Conservation (phyloP, 2,888 invertebrate genomes). For the Liopterus haemorrhoidalis region DNA sequence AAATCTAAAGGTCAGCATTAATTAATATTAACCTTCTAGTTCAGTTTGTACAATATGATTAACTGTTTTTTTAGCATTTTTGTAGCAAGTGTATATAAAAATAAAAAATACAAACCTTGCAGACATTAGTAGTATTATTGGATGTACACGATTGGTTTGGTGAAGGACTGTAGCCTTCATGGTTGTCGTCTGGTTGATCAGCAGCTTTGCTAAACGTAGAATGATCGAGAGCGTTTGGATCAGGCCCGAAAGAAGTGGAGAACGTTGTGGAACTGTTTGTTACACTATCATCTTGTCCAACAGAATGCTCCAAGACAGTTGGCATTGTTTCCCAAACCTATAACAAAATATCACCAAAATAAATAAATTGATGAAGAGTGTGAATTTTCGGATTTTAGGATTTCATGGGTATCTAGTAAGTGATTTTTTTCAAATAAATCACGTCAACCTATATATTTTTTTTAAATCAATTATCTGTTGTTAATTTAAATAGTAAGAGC, state of each 20-base stretch:
- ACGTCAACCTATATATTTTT: too few relatives aligned
- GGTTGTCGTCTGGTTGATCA: conserved; percentile 46
- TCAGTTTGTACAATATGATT: too few relatives aligned
- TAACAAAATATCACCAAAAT: conserved; percentile 20
- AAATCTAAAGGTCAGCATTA: too few relatives aligned
- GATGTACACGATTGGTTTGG: conserved; percentile 47
- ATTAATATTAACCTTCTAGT: too few relatives aligned
- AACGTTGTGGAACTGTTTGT: conserved; percentile 34
- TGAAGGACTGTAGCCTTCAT: conserved; percentile 51
- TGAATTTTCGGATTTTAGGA: too few relatives aligned
- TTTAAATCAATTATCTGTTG: too few relatives aligned
- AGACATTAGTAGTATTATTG: conserved; percentile 58
- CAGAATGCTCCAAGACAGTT: conserved; percentile 57
- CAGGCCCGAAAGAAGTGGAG: conserved; percentile 45
- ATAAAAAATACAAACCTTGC: conserved; percentile 53
- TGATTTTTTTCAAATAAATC: too few relatives aligned
- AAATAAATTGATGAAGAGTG: too few relatives aligned
- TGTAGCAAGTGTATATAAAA: too few relatives aligned
- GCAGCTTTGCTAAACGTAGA: conserved; percentile 40
- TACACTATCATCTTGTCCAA: conserved; percentile 46
- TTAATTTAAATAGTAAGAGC: too few relatives aligned
- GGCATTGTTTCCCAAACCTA: conserved; percentile 74
- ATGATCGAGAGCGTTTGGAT: conserved; percentile 46
- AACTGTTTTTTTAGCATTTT: too few relatives aligned
- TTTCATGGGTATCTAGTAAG: too few relatives aligned